These are phyloP conservation scores for Pseudococcus longispinus DNA, from an alignment of 2,888 invertebrate species.

Conservation along the genomic window DNA sequence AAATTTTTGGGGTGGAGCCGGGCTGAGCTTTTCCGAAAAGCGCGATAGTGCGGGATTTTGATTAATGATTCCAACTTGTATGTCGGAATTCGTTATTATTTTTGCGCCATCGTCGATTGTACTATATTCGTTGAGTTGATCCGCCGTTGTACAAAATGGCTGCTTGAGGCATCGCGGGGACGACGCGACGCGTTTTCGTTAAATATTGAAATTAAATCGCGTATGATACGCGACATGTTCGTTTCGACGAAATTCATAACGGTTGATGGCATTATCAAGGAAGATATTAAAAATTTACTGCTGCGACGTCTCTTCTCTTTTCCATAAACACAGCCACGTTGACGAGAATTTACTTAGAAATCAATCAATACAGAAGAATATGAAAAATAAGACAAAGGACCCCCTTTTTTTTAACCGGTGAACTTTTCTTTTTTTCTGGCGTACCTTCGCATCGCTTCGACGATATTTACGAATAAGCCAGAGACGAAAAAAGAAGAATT, in stretches of 20 bases:
- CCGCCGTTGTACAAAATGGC: background rate
- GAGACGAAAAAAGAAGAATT: background rate
- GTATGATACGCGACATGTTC: background rate
- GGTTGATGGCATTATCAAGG: background rate
- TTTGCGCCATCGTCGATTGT: constrained; percentile 24
- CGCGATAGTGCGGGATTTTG: background rate
- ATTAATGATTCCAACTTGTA: constrained; percentile 30
- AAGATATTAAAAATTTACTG: background rate
- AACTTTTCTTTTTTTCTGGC: background rate
- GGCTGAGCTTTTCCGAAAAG: background rate
- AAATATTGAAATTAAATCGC: background rate
- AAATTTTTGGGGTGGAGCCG: background rate
- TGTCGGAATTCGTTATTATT: constrained; percentile 40
- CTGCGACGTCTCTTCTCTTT: background rate
- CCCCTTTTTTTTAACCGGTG: background rate
- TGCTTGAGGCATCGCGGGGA: background rate
- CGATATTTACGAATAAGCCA: background rate
- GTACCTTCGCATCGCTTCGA: background rate
- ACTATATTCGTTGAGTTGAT: background rate
- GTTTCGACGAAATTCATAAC: background rate
- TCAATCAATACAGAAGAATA: background rate
- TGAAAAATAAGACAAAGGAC: background rate
- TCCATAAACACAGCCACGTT: background rate
- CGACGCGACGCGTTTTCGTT: background rate
- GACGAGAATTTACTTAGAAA: background rate